phyloP scores from a whole-genome alignment of 2,113 vertebrate species.

The Furnarius figulus region DNA sequence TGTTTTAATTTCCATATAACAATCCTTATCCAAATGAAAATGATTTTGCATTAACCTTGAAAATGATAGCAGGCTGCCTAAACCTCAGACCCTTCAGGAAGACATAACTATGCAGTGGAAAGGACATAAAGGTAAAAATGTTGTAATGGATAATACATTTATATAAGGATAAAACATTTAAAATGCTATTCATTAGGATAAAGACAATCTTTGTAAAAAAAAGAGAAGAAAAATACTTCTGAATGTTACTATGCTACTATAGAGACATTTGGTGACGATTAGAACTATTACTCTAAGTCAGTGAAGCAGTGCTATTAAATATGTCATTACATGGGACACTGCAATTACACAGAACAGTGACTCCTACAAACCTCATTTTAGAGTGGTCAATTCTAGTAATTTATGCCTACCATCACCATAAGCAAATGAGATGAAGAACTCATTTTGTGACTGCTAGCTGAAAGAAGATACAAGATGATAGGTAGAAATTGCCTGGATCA shows the following conservation, averaged over 20 bases:
- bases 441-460: not conserved
- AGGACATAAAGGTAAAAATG: not conserved
- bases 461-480: not conserved
- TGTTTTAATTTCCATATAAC: not conserved
- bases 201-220: not conserved
- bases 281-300: not conserved
- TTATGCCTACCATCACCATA: conserved; percentile 18
- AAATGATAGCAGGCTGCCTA: not conserved
- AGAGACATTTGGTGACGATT: not conserved
- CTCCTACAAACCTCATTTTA: conserved; percentile 40
- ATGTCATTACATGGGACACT: not conserved
- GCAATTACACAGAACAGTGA: conserved; percentile 45
- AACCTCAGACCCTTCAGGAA: not conserved
- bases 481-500: conserved; percentile 2
- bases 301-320: not conserved
- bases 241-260: not conserved
- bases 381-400: conserved; percentile 16
- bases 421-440: conserved; percentile 37
- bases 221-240: not conserved
- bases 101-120: not conserved
- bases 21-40: not conserved
- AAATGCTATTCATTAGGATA: not conserved
- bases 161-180: not conserved
- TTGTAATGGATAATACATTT: not conserved
- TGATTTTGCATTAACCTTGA: not conserved